Evolutionary conservation across 2,888 invertebrate species (phyloP), one percentile per base, ranked within the genome.

Genomic region (Diaperis boleti): DNA sequence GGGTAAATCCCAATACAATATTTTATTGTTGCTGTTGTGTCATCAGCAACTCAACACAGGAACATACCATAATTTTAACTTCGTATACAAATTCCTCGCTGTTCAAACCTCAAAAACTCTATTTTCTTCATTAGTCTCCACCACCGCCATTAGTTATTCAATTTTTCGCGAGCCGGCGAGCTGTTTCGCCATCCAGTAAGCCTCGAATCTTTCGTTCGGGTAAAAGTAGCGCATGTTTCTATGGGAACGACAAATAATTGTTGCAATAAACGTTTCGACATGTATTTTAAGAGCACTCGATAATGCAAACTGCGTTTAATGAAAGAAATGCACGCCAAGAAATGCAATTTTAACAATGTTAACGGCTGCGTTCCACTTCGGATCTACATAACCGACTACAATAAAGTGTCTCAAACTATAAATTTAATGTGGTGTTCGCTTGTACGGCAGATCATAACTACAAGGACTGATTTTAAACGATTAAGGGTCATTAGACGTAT

Each of bases 241-340:
- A 11, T 47, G 47, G 47, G 47, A 47, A 47, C n/a, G n/a, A n/a
- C 47, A 47, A 47, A 47, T 47, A 47, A 26, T 47, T 47, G 33
- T 47, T 47, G 47, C 47, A 47, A 47, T 17, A 47, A 44, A 47
- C 13, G 47, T 47, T 47, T 47, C 47, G 11, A 47, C 47, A 47
- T 13, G n/a, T 14, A 45, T 47, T 44, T 39, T 44, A 44, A 8
- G 44, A 8, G 44, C 26, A 44, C 26, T 44, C 22, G 17, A 44
- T 44, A 44, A 44, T 15, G 22, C n/a, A 44, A 44, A 44, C 22
- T 14, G 44, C 44, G 20, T 44, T 20, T 44, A 44, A 22, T 44
- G 13, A 22, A 44, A 26, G 17, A 22, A 11, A 44, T 44, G 37
- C 13, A 2, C 10, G 35, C 4, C 22, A 22, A 31, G 31, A 15